Conservation (phyloP, 2,113 vertebrate genomes). For the Rhea pennata region DNA sequence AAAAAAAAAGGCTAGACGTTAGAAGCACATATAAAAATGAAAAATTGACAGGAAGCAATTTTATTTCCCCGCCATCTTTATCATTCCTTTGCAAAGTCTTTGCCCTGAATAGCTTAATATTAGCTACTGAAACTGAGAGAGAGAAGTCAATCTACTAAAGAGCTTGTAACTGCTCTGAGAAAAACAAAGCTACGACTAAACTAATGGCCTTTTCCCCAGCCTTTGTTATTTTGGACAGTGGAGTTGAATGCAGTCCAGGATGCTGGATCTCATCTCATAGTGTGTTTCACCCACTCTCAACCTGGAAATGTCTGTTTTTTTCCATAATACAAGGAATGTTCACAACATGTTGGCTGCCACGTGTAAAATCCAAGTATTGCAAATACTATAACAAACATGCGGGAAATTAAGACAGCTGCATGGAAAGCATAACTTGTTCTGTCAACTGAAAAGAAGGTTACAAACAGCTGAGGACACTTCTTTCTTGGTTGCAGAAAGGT, state of each 20-base stretch:
- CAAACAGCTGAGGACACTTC: background rate
- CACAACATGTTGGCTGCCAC: background rate
- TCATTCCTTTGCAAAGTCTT: background rate
- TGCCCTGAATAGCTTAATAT: background rate
- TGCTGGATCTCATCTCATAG: background rate
- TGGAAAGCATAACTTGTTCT: conserved; percentile 1
- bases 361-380: background rate
- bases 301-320: background rate
- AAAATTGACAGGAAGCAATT: conserved; percentile 29
- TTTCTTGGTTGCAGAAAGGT: background rate
- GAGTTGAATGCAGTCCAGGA: background rate
- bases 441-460: background rate
- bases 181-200: background rate
- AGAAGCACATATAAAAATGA: conserved; percentile 15
- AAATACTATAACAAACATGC: background rate
- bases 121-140: background rate
- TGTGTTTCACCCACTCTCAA: background rate
- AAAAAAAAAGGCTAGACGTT: background rate
- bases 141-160: background rate
- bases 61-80: conserved; percentile 18
- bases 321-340: background rate
- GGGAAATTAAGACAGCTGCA: conserved; percentile 18
- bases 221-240: background rate
- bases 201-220: background rate
- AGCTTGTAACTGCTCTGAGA: background rate